Conservation (phyloP, 2,113 vertebrate genomes). For the Parus major region DNA sequence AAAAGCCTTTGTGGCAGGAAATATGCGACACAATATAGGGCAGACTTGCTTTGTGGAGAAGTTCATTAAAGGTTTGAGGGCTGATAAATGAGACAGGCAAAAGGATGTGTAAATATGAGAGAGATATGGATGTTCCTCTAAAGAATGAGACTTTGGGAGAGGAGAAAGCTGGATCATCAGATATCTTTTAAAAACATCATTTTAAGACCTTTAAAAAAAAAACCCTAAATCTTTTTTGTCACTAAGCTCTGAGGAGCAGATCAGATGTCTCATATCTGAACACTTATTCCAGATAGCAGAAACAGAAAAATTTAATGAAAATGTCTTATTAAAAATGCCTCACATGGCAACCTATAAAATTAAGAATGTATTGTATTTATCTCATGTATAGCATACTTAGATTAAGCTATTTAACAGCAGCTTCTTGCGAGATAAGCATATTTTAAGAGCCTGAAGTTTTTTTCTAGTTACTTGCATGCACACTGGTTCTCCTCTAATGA, state of each 20-base stretch:
- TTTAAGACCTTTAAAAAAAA: not conserved
- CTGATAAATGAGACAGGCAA: not conserved
- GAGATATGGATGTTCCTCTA: not conserved
- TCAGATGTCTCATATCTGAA: not conserved
- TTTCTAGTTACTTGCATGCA: not conserved
- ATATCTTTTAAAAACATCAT: not conserved
- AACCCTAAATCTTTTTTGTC: not conserved
- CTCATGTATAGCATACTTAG: not conserved
- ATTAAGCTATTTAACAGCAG: not conserved
- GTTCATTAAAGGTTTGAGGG: not conserved
- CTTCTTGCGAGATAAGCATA: not conserved
- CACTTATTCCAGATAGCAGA: not conserved
- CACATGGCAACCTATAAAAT: not conserved
- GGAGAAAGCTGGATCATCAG: not conserved
- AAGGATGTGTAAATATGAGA: not conserved
- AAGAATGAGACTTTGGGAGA: not conserved
- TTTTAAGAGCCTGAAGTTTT: conserved; percentile 11
- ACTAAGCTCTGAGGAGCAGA: not conserved
- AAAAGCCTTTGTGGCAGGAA: not conserved
- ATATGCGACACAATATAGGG: not conserved
- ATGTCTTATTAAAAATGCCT: not conserved
- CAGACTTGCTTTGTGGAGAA: not conserved
- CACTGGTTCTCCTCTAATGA: conserved; percentile 30
- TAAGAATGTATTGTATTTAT: not conserved
- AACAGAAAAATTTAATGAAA: conserved; percentile 28